Base-by-base conservation (phyloP, 2,797 vertebrate genomes). In the Selene dorsalis region DNA sequence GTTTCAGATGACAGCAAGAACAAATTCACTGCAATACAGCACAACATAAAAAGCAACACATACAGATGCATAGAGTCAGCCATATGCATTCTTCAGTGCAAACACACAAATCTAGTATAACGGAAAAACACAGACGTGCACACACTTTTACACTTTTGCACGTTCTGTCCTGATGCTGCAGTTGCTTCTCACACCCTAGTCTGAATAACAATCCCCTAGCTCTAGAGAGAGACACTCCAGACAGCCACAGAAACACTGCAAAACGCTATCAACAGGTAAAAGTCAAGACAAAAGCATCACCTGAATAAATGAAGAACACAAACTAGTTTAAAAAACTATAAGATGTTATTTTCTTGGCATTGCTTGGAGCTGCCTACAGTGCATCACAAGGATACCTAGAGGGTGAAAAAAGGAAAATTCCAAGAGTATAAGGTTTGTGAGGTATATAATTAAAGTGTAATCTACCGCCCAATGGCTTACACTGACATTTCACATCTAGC, bases 241-340 rank as follows among this genome's bases (percentile, higher is more conserved):
- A 82, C 62, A 71, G 59, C 52, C 62, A 63, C 17, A 53, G 62
- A 74, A 70, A 75, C 9, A 39, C 57, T n/a, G 60, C 48, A 67
- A 61, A 48, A 79, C 65, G 82, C 84, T 84, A 89, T 61, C 77
- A 72, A 71, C 69, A 90, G 84, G 69, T 75, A 69, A 80, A 85
- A 63, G 57, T 63, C 69, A 73, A 78, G 67, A 84, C 75, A 73
- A 73, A 86, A 58, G 65, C 76, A 52, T 12, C 60, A 74, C 65
- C 61, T 60, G 22, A 65, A 66, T 73, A 80, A 87, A 77, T 79
- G 75, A 87, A 61, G 32, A 74, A 81, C 69, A 82, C 71, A 62
- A 75, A 79, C 60, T 69, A 55, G 39, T 82, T 87, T 76, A 74
- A 87, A 85, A 84, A 56, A 11, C 55, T 45, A 77, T 66, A 55